Base-by-base conservation (phyloP, 1,140 invertebrate genomes). In the Antheraea mylitta region DNA sequence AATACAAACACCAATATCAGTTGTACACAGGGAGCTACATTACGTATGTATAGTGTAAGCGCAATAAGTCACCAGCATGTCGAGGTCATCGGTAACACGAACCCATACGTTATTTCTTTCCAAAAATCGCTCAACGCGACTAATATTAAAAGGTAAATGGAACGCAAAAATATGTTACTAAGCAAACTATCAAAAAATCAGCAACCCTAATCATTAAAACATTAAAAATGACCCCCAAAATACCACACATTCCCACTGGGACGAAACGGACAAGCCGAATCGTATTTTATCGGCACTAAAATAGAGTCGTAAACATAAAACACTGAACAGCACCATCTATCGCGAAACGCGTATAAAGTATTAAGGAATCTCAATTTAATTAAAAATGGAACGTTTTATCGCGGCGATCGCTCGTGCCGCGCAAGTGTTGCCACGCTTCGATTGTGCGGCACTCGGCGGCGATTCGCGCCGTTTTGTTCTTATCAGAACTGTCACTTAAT, bases 301-400 rank as follows among this genome's bases (percentile, higher is more conserved):
- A 53, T 53, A 53, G 11, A 53, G 45, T 53, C 45, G 45, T 53
- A 53, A 53, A 53, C 16, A 16, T 53, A 53, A 53, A 53, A 53
- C 1, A 13, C 7, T 0, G 13, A 0, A 53, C 9, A 58, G 67
- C 71, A 74, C 71, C 79, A 84, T 84, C 84, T 85, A 82, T 78
- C 77, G 80, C 9, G 16, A 53, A 53, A 6, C 45, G 13, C 16
- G 45, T 53, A 16, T 11, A 6, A 53, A 53, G 45, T 53, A 53
- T 76, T 73, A 69, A 71, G 82, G 87, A 89, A 89, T 91, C 82
- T 86, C 88, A 85, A 91, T 91, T 91, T 91, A 91, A 91, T 89
- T 64, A 89, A 87, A 91, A 84, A 81, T 81, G 75, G 77, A 78
- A 72, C 69, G 78, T 77, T 80, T 83, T 86, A 86, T 86, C 83